Evolutionary conservation across 1,140 invertebrate genomes (phyloP).

Genomic region (Coelopa frigida): DNA sequence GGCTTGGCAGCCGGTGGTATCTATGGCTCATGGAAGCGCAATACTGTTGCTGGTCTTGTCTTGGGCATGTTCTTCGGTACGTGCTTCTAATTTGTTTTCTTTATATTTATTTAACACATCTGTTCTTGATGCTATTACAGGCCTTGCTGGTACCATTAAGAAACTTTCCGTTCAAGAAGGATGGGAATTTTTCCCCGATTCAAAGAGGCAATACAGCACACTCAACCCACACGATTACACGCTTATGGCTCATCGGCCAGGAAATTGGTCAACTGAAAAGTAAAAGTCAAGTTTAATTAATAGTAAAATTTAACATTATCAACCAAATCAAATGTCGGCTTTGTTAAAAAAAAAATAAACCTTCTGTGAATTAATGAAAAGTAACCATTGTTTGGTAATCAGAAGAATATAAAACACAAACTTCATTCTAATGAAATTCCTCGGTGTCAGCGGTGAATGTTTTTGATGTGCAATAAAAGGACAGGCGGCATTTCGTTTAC

Average conservation of each 20-base stretch:
- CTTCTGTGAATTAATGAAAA: too few species aligned
- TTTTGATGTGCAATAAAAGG: too few species aligned
- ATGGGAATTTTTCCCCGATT: constrained; percentile 48
- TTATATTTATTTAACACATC: constrained; percentile 17
- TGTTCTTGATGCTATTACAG: constrained; percentile 42
- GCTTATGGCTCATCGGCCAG: constrained; percentile 37
- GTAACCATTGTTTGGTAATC: too few species aligned
- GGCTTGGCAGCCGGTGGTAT: constrained; percentile 52
- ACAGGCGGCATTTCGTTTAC: too few species aligned
- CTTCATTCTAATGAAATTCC: too few species aligned
- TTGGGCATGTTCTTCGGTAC: constrained; percentile 31
- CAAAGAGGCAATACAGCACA: constrained; percentile 20
- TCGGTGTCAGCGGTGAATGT: too few species aligned
- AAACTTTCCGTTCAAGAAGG: constrained; percentile 50
- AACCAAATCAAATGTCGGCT: too few species aligned
- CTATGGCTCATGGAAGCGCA: constrained; percentile 50
- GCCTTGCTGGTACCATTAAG: constrained; percentile 49
- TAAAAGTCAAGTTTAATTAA: too few species aligned
- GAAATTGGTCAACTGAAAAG: constrained; percentile 28
- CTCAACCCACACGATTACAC: constrained; percentile 39
- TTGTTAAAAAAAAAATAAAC: too few species aligned
- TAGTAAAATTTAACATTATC: too few species aligned
- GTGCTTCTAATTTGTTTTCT: constrained; percentile 3
- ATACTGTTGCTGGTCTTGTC: constrained; percentile 27
- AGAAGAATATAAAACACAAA: too few species aligned